phyloP scores from a whole-genome alignment of 1,140 invertebrate genomes.

The Pseudomyrmex flavicornis region DNA sequence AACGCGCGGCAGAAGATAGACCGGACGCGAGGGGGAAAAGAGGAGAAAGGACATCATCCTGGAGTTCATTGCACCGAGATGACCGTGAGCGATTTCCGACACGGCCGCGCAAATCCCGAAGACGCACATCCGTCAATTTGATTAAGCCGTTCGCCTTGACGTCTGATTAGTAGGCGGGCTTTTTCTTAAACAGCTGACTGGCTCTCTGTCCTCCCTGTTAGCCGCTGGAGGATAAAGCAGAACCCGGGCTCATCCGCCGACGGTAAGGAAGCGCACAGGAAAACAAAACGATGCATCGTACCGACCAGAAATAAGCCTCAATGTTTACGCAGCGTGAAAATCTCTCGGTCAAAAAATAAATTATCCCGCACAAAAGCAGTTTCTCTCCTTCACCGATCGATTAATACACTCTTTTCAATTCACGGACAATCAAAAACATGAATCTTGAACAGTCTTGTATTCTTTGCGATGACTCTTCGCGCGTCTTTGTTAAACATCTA shows the following conservation, averaged over 20 bases:
- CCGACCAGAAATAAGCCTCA: slow-evolving; percentile 51
- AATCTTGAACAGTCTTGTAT: no score
- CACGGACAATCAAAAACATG: neutral
- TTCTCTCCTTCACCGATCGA: neutral
- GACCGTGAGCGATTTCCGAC: slow-evolving; percentile 6
- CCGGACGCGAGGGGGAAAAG: neutral
- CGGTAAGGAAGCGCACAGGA: slow-evolving; percentile 73
- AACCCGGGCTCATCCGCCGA: slow-evolving; percentile 59
- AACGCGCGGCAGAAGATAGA: neutral
- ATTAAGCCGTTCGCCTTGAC: slow-evolving; percentile 6
- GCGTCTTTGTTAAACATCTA: no score
- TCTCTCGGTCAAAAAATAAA: neutral
- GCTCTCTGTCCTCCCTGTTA: slow-evolving; percentile 41
- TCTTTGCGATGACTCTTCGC: no score
- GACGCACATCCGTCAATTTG: neutral
- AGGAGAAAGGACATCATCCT: slow-evolving; percentile 6
- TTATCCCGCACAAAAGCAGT: neutral
- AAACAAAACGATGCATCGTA: slow-evolving; percentile 59
- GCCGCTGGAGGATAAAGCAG: slow-evolving; percentile 77
- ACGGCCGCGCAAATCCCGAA: neutral
- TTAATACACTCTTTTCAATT: neutral
- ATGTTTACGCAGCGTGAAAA: neutral
- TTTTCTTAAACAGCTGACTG: slow-evolving; percentile 40
- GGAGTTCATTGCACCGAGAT: neutral
- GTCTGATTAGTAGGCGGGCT: slow-evolving; percentile 3